These are phyloP conservation scores for Naso thynnoides DNA, from an alignment of 2,797 vertebrate genomes.

Conservation along the genomic window DNA sequence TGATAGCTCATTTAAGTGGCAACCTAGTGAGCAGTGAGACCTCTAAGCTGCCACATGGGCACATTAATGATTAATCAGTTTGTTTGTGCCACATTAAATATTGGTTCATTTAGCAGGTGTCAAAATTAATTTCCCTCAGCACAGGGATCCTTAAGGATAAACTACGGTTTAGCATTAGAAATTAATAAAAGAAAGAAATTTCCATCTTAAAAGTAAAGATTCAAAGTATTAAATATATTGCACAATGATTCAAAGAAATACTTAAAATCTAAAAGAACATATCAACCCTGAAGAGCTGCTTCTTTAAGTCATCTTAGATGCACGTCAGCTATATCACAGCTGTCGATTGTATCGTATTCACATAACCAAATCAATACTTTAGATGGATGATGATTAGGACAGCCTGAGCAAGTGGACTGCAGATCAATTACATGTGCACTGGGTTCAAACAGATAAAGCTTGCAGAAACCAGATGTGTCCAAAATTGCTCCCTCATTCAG, in stretches of 20 bases:
- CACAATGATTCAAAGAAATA: not conserved
- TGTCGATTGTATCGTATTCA: slow-evolving; percentile 35
- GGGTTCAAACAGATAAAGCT: slow-evolving; percentile 8
- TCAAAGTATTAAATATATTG: not conserved
- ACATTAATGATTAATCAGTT: slow-evolving; percentile 57
- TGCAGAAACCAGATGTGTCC: not conserved
- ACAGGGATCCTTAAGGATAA: not conserved
- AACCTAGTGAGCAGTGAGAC: slow-evolving; percentile 27
- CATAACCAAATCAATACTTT: slow-evolving; percentile 48
- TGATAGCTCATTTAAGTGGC: slow-evolving; percentile 46
- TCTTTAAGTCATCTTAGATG: slow-evolving; percentile 1
- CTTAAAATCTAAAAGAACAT: not conserved
- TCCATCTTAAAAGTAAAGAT: not conserved
- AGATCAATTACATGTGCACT: slow-evolving; percentile 35
- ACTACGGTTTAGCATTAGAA: not conserved
- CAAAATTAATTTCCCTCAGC: slow-evolving; percentile 1
- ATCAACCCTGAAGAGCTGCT: slow-evolving; percentile 3
- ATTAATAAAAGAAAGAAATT: not conserved
- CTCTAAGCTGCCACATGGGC: slow-evolving; percentile 42
- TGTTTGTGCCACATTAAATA: slow-evolving; percentile 47
- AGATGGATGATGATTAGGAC: slow-evolving; percentile 66
- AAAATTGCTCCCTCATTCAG: slow-evolving; percentile 28
- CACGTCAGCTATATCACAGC: slow-evolving; percentile 25
- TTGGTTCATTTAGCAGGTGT: slow-evolving; percentile 22
- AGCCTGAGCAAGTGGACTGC: slow-evolving; percentile 5